Percentiles rank a stretch among this genome's conserved stretches.
Evolutionary conservation across 2,888 invertebrate genomes (phyloP).

Genomic region (Phytoseiulus persimilis): DNA sequence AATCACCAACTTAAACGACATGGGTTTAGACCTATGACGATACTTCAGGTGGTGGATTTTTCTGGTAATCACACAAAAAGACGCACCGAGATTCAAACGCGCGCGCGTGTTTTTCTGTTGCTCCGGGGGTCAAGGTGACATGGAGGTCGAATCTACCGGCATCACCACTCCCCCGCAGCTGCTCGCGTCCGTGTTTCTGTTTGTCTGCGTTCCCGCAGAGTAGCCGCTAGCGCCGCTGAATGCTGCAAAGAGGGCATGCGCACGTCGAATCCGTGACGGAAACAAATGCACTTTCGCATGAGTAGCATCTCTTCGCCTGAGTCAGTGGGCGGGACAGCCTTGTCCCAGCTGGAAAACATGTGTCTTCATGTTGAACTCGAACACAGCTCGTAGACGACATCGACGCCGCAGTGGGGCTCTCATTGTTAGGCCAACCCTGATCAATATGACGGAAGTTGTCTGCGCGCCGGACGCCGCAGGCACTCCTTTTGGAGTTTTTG

Average conservation of each 20-base stretch:
- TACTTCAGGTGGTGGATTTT: neutral
- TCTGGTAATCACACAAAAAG: neutral
- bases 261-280: no score
- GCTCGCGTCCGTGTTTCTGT: neutral
- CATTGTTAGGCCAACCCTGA: neutral
- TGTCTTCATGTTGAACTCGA: neutral
- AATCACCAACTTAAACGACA: neutral
- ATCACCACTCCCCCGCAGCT: slow-evolving; percentile 5
- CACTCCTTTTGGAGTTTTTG: neutral
- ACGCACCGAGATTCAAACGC: neutral
- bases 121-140: neutral
- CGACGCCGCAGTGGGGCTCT: neutral
- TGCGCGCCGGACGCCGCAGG: neutral
- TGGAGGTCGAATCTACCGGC: neutral
- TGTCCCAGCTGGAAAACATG: neutral
- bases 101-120: neutral
- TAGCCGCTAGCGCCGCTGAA: no score
- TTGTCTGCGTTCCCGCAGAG: neutral
- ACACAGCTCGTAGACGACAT: neutral
- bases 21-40: neutral
- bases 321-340: neutral
- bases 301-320: neutral
- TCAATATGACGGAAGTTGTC: neutral
- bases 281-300: neutral
- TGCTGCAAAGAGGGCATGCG: no score